Evolutionary conservation across 2,888 invertebrate species (phyloP), one percentile per base, ranked within the genome.

Genomic region (Lepidocyrtoides sp.): DNA sequence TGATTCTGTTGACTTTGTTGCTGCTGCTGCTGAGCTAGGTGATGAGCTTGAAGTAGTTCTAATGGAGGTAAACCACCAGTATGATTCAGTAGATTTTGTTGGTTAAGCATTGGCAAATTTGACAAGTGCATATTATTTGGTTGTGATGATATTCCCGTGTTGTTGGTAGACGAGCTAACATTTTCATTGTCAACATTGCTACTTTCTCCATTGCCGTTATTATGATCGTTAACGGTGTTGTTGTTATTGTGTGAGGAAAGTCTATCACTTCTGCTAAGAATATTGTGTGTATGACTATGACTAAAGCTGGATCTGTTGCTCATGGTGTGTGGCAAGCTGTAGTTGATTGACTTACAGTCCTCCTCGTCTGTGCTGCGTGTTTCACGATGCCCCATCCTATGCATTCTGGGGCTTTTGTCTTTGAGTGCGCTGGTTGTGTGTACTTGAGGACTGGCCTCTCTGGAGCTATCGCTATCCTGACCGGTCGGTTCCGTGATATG

Each of bases 41-140:
- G 91, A 36, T 91, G 92, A 2, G 92, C 91, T 26, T 91, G 89
- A 8, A 92, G 85, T 48, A 92, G 84, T 77, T 92, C 92, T 2
- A 92, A 32, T 12, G 91, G 88, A 51, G 87, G 83, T 51, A 92
- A 72, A 14, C 84, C 82, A 23, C 79, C 86, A 32, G 51, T 26
- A 10, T 89, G 89, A 60, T 44, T 89, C 17, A 89, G 23, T 0
- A 88, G 69, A 81, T 89, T 89, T 82, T 89, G 89, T 32, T 89
- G 89, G 20, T 69, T 82, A 2, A 89, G 72, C 82, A 89, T 72
- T 54, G 48, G 85, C 63, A 81, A 54, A 60, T 75, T 88, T 3
- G 72, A 17, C 48, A 89, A 51, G n/a, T 60, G 72, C 51, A 89
- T 79, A 54, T 77, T 84, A 51, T 63, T 84, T 60, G 75, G 82